phyloP scores from a whole-genome alignment of 2,113 vertebrate genomes.

The Antigone vipio region DNA sequence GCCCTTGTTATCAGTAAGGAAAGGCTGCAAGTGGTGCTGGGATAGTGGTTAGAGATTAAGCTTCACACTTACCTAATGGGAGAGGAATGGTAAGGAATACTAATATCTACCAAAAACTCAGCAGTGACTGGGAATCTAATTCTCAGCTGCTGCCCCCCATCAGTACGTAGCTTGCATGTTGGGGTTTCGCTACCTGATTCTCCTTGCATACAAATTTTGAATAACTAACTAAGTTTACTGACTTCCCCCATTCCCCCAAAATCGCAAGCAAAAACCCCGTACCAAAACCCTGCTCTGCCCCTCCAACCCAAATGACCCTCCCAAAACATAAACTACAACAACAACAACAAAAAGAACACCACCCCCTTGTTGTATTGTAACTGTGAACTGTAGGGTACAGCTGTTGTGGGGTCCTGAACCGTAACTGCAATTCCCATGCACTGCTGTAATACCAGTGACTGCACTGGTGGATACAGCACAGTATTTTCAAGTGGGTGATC shows the following conservation, averaged over 20 bases:
- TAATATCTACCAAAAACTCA: neutral
- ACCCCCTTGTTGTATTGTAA: neutral
- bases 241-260: neutral
- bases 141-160: neutral
- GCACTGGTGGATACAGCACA: neutral
- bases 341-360: neutral
- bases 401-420: neutral
- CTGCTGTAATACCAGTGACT: neutral
- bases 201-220: neutral
- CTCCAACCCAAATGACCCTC: neutral
- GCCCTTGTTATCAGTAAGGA: neutral
- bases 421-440: neutral
- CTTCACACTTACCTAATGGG: neutral
- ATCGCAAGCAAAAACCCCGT: fast-evolving
- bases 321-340: neutral
- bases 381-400: neutral
- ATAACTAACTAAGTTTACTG: neutral
- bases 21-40: neutral
- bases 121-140: neutral
- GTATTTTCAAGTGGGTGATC: neutral
- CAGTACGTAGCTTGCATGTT: fast-evolving
- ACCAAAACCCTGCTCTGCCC: neutral
- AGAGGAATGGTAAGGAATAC: neutral
- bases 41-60: neutral
- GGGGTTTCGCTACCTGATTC: neutral